A percentile compares a stretch with the other conserved stretches of the same genome.
phyloP scores from a whole-genome alignment of 2,113 vertebrate species.

The Perognathus longimembris region DNA sequence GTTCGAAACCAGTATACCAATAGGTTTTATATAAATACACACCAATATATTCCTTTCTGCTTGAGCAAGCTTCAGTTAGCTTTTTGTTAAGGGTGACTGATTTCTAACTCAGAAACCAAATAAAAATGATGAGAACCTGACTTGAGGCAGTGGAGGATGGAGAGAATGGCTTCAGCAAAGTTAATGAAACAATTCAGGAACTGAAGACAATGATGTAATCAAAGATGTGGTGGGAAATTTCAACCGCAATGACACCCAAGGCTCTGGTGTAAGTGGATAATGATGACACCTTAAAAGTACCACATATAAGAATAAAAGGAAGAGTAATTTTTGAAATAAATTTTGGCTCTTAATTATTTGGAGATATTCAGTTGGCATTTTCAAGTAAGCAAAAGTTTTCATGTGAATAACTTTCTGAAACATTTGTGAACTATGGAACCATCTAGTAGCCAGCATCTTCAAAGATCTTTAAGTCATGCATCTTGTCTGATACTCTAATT shows the following conservation, averaged over 20 bases:
- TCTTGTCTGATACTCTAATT: background rate
- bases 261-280: background rate
- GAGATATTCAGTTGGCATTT: background rate
- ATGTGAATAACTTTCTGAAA: background rate
- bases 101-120: conserved; percentile 7
- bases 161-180: background rate
- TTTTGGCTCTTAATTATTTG: background rate
- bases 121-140: background rate
- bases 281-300: background rate
- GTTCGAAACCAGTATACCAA: background rate
- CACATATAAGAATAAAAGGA: background rate
- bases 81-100: background rate
- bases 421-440: background rate
- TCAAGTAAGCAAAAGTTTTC: background rate
- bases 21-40: background rate
- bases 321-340: background rate
- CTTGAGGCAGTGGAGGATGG: background rate
- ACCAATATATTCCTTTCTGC: background rate
- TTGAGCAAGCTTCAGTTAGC: background rate
- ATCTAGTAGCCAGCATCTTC: background rate
- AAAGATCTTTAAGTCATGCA: background rate
- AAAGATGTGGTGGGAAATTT: background rate
- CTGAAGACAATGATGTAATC: background rate
- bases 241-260: background rate
- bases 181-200: background rate